Evolutionary conservation across 37 sponge, comb jelly and placozoan species (phyloP).

Genomic region (Eunapius fragilis): DNA sequence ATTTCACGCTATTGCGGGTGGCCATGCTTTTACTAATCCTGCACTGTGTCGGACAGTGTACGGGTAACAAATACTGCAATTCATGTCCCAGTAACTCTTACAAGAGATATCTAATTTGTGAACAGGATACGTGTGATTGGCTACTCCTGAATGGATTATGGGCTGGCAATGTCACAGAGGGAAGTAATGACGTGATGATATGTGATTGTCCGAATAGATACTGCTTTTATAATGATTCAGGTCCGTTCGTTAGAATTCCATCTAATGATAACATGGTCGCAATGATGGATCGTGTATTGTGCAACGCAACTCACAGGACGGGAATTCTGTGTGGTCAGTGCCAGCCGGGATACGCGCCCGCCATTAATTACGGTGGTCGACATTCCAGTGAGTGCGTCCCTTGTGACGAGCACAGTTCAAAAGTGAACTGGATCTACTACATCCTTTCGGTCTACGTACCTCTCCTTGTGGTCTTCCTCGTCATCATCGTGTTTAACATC

Average conservation of each 20-base stretch:
- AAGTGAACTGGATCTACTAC: background rate
- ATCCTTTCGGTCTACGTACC: background rate
- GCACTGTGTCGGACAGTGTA: no score
- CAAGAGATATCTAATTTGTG: background rate
- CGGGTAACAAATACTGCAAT: background rate
- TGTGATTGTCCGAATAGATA: conserved; percentile 12
- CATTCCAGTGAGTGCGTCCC: conserved; percentile 15
- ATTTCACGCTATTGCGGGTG: no score
- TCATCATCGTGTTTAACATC: background rate
- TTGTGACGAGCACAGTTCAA: background rate
- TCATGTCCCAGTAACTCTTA: background rate
- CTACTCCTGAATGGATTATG: conserved; percentile 7
- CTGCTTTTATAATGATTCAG: background rate
- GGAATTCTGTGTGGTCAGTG: conserved; percentile 55
- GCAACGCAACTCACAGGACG: conserved; percentile 9
- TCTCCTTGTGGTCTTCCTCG: background rate
- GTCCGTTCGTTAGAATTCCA: background rate
- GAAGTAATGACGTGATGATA: background rate
- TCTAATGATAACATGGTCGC: background rate
- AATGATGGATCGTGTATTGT: background rate
- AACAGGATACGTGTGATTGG: background rate
- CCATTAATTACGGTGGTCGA: background rate
- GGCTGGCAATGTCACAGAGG: conserved; percentile 3
- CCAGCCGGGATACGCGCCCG: conserved; percentile 12
- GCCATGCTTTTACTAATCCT: no score